Evolutionary conservation across 2,113 vertebrate genomes (phyloP), one percentile per base, ranked within the genome.

Genomic region (Oriolus oriolus): DNA sequence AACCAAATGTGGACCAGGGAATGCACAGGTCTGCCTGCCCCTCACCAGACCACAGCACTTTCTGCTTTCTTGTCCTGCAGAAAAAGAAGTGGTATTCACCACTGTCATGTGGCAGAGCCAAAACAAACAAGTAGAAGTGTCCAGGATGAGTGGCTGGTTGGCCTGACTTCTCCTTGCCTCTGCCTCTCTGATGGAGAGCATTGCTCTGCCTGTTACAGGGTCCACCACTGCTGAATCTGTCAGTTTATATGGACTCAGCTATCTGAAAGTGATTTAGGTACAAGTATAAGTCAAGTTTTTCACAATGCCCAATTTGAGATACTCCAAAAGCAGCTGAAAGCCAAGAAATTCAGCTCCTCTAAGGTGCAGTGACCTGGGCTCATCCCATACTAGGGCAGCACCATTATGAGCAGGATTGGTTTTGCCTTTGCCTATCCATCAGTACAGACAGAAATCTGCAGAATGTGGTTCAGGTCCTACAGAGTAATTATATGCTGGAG

Each of bases 321-420:
- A 23, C 13, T 44, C 2, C 7, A 56, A 84, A 78, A 69, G 9
- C 26, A 90, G 26, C 17, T 65, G 45, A 90, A 92, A 90, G 20
- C 20, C 14, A 57, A 68, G 49, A 61, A 84, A 73, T n/a, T 37
- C 64, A 82, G 31, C 8, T 53, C 16, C 27, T 74, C 39, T 60
- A 50, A n/a, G 78, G 26, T 9, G 4, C 39, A 41, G 69, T 37
- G 39, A 19, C 28, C 49, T 78, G 65, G 30, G 41, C 61, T 91
- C 31, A 20, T 24, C 24, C 44, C 20, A 10, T 5, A 3, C 27
- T 33, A 30, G 33, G n/a, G 52, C 39, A 93, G 37, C 22, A 79
- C 2, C 1, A 2, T 16, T 64, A 63, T 4, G 20, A 42, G 39
- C 0, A 0, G 44, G 16, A 41, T 13, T 61, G 54, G 6, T 56